phyloP scores from a whole-genome alignment of 2,888 invertebrate genomes.

The Halocaridina rubra region DNA sequence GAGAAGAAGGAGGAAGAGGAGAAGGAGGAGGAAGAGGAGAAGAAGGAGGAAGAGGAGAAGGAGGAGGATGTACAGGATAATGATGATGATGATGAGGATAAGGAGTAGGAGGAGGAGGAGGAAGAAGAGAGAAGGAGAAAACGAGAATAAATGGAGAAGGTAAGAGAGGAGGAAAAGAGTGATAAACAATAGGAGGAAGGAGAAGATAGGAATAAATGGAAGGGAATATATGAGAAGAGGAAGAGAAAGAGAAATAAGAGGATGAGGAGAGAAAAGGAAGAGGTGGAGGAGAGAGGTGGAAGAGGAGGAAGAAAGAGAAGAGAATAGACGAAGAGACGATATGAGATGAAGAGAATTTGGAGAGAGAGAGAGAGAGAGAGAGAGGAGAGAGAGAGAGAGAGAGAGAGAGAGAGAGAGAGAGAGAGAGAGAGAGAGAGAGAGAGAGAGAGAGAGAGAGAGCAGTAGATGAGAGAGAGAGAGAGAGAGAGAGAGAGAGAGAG shows the following conservation, averaged over 20 bases:
- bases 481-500: not conserved
- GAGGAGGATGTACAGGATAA: not conserved
- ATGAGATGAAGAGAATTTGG: not conserved
- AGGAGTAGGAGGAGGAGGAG: not conserved
- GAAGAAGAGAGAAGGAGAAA: not conserved
- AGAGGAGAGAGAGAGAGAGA: not conserved
- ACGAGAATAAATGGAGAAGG: not conserved
- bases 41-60: too few relatives aligned
- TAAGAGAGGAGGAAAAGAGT: not conserved
- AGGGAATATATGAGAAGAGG: not conserved
- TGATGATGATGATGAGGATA: not conserved
- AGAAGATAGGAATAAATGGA: too few relatives aligned
- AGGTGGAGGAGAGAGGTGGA: not conserved
- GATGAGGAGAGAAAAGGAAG: not conserved
- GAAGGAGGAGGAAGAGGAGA: too few relatives aligned
- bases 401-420: not conserved
- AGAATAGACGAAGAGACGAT: not conserved
- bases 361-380: not conserved
- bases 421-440: not conserved
- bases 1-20: too few relatives aligned
- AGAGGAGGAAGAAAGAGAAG: not conserved
- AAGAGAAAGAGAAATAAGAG: not conserved
- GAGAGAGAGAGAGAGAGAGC: not conserved
- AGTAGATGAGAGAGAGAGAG: not conserved
- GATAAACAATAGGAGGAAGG: not conserved